Evolutionary conservation across 2,113 vertebrate species (phyloP).

Genomic region (Laticauda colubrina): DNA sequence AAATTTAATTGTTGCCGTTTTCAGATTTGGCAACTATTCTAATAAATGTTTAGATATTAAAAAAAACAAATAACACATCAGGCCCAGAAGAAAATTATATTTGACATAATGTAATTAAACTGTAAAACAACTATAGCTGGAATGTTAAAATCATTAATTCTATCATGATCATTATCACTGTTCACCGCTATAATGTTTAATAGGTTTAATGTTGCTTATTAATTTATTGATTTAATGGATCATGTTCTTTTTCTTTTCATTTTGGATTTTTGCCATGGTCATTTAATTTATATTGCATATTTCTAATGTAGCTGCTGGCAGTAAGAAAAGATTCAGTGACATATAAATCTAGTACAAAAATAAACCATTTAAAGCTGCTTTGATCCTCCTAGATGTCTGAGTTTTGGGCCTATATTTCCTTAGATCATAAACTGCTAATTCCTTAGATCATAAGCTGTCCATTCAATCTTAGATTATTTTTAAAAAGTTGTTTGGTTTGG

Average conservation of each 20-base stretch:
- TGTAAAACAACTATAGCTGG: constrained; percentile 31
- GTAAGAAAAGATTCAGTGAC: not conserved
- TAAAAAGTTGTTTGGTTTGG: not conserved
- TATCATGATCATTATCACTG: not conserved
- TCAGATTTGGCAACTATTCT: constrained; percentile 53
- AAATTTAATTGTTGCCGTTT: constrained; percentile 64
- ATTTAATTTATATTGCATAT: not conserved
- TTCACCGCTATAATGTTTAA: not conserved
- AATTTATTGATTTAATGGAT: not conserved
- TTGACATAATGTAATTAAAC: constrained; percentile 30
- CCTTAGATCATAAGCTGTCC: not conserved
- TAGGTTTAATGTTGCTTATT: not conserved
- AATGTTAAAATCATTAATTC: not conserved
- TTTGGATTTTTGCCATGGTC: not conserved
- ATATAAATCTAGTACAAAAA: not conserved
- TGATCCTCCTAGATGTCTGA: not conserved
- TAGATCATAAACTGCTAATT: not conserved
- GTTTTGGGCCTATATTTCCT: not conserved
- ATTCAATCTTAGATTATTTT: not conserved
- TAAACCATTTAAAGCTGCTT: not conserved
- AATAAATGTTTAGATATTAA: constrained; percentile 40
- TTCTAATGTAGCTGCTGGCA: not conserved
- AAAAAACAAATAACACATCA: constrained; percentile 34
- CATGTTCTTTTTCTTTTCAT: not conserved
- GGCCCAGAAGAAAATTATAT: constrained; percentile 15